Evolutionary conservation across 1,140 invertebrate genomes (phyloP), one percentile per base, ranked within the genome.

Genomic region (Choristoneura fumiferana): DNA sequence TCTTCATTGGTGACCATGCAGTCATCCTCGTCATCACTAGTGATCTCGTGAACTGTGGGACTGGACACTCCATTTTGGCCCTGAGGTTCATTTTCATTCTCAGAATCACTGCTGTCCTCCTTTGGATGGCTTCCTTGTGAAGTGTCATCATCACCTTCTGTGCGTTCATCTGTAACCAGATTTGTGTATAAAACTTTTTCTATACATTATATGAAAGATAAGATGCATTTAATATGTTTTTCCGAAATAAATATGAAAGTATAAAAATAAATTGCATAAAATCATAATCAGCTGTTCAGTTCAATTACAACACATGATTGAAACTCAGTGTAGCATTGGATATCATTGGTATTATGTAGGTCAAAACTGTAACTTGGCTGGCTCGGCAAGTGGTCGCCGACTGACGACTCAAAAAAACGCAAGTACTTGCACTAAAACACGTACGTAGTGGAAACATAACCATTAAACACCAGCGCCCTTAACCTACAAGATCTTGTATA

Each of bases 41-140:
- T 88, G 17, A 88, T 86, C 66, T 88, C 85, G 71, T 88, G 85
- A 8, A 88, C 80, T 70, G 87, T 84, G 56, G 84, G 85, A 22
- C 73, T 80, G 17, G 77, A 75, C 12, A 72, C 81, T 5, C 85
- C 85, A 77, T 86, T 88, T 65, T 88, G 85, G 63, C 71, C 85
- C 61, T 85, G 80, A 14, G 78, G 64, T 56, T 70, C 71, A 69
- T 76, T 74, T 59, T 87, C 84, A 81, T 85, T 86, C 63, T 89
- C 84, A 40, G 79, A 84, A 35, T 88, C 85, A 79, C 83, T 86
- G 58, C 80, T 84, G 22, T 86, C 83, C 61, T 86, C 81, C 67
- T 89, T 89, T 52, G 83, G 81, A 35, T 87, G 86, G 63, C 86
- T 89, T 64, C 80, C 86, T 67, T 87, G 84, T 76, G 84, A 87